Conservation (phyloP, 2,113 vertebrate genomes). For the Rhinoderma darwinii region DNA sequence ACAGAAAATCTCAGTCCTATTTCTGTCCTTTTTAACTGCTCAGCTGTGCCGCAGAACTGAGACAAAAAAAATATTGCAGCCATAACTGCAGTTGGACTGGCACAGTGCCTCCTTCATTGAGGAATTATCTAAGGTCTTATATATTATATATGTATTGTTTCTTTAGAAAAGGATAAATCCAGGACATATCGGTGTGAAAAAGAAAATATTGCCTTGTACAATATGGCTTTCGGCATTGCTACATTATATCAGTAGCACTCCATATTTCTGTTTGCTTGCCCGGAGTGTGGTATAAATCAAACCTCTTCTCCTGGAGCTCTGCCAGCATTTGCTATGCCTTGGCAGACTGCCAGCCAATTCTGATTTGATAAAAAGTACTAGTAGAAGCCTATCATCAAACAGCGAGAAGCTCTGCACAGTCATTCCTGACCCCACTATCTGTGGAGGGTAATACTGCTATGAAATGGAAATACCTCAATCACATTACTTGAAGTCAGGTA, state of each 20-base stretch:
- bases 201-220: background rate
- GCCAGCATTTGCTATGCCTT: background rate
- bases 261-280: background rate
- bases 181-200: background rate
- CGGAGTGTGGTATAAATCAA: background rate
- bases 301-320: background rate
- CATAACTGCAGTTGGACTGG: conserved; percentile 29
- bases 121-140: conserved; percentile 26
- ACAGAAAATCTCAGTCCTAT: background rate
- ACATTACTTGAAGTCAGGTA: background rate
- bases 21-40: conserved; percentile 19
- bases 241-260: background rate
- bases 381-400: background rate
- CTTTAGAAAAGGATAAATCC: conserved; percentile 22
- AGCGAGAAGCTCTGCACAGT: conserved; percentile 8
- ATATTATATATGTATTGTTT: conserved; percentile 47
- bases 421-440: background rate
- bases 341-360: background rate
- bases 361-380: background rate
- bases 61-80: conserved; percentile 6
- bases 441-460: background rate
- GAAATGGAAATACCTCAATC: background rate
- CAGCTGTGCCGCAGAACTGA: background rate
- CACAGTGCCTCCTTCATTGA: conserved; percentile 15
- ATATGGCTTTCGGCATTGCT: background rate